These are phyloP conservation scores for Aspidiotus destructor DNA, from an alignment of 2,888 invertebrate species.

Conservation along the genomic window DNA sequence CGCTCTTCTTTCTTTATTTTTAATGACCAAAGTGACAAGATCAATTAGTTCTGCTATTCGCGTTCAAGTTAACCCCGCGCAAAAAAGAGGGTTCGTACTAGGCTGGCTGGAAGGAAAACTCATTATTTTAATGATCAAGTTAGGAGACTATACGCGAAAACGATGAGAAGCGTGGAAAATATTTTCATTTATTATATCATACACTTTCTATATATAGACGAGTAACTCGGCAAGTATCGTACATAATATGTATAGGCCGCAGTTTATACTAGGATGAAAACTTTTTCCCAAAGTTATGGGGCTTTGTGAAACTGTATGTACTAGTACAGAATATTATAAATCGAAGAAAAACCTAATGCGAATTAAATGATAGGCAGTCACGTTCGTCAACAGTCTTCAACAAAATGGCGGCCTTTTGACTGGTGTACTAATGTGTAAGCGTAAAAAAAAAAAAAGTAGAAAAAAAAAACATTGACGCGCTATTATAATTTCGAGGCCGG, in stretches of 20 bases:
- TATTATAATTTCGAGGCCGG: not conserved
- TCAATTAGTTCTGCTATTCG: constrained; percentile 25
- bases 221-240: no score
- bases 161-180: constrained; percentile 2
- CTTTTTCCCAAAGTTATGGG: no score
- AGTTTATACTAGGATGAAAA: no score
- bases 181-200: not conserved
- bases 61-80: constrained; percentile 12
- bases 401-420: constrained; percentile 26
- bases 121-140: constrained; percentile 25
- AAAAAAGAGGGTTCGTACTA: not conserved
- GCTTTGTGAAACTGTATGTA: no score
- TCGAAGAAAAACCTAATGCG: constrained; percentile 22
- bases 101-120: constrained; percentile 5
- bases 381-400: constrained; percentile 32
- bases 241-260: no score
- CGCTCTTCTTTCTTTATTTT: not conserved
- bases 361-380: constrained; percentile 32
- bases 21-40: constrained; percentile 28
- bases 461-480: not conserved
- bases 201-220: no score
- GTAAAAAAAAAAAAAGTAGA: not conserved
- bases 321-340: no score
- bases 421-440: constrained; percentile 1
- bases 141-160: constrained; percentile 5